Evolutionary conservation across 1,140 invertebrate genomes (phyloP).

Genomic region (Thalassaphorura encarpata): DNA sequence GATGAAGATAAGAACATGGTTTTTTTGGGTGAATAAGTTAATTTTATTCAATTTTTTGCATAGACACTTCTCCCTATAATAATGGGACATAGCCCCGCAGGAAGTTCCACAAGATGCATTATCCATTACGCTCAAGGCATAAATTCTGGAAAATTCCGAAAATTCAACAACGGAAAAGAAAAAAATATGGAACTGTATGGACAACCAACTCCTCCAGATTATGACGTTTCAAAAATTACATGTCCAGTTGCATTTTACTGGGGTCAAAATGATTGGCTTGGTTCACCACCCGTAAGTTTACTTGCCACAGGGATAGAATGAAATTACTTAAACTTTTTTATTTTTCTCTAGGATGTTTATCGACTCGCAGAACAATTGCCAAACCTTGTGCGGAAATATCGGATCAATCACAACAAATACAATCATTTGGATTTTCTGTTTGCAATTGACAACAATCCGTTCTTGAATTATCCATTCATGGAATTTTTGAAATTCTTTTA

Average conservation of each 20-base stretch:
- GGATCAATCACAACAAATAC: slow-evolving; percentile 31
- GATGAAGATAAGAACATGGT: neutral
- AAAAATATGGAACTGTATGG: slow-evolving; percentile 29
- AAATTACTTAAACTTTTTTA: neutral
- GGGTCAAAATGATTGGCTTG: slow-evolving; percentile 38
- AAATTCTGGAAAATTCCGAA: slow-evolving; percentile 29
- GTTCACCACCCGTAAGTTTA: neutral
- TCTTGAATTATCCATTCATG: slow-evolving; percentile 7
- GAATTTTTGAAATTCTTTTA: slow-evolving; percentile 10
- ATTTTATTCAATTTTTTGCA: neutral
- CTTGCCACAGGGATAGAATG: neutral
- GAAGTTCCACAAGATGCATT: slow-evolving; percentile 46
- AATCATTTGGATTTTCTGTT: slow-evolving; percentile 38
- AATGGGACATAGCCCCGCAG: slow-evolving; percentile 43
- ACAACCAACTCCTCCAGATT: slow-evolving; percentile 38
- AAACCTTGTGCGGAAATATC: slow-evolving; percentile 1
- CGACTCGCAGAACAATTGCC: neutral
- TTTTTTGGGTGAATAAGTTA: neutral
- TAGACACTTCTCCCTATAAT: slow-evolving; percentile 36
- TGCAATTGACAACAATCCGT: slow-evolving; percentile 33
- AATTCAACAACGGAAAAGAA: slow-evolving; percentile 36
- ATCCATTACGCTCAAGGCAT: slow-evolving; percentile 40
- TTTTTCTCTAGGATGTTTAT: neutral
- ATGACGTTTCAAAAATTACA: slow-evolving; percentile 36
- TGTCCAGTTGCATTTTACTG: slow-evolving; percentile 39